Conservation (phyloP, 2,113 vertebrate species). For the Menura novaehollandiae region DNA sequence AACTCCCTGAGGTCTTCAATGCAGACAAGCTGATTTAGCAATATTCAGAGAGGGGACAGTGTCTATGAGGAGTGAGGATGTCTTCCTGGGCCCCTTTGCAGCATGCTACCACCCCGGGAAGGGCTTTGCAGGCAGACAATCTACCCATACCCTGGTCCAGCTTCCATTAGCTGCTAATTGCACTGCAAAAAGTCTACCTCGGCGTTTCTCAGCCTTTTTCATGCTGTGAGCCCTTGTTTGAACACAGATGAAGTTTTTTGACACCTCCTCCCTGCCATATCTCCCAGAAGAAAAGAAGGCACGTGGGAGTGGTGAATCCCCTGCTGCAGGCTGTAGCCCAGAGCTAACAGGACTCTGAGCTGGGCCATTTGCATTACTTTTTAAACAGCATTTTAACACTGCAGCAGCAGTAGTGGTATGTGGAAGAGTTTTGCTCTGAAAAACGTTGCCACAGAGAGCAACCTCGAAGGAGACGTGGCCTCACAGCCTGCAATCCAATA, state of each 20-base stretch:
- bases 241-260: neutral
- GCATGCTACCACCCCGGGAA: neutral
- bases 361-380: neutral
- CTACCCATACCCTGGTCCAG: neutral
- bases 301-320: neutral
- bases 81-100: neutral
- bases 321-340: neutral
- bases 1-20: neutral
- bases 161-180: neutral
- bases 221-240: neutral
- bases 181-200: neutral
- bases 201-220: neutral
- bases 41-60: neutral
- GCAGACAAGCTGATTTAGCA: neutral
- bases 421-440: neutral
- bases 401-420: neutral
- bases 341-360: neutral
- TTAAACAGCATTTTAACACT: neutral
- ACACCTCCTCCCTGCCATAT: neutral
- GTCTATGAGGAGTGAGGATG: rapidly evolving
- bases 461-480: neutral
- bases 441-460: neutral
- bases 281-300: neutral
- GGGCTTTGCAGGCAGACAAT: neutral
- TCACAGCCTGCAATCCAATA: neutral